A percentile compares a stretch with the other conserved stretches of the same genome.
Conservation (phyloP, 1,140 invertebrate species). For the Drosophila sturtevanti region DNA sequence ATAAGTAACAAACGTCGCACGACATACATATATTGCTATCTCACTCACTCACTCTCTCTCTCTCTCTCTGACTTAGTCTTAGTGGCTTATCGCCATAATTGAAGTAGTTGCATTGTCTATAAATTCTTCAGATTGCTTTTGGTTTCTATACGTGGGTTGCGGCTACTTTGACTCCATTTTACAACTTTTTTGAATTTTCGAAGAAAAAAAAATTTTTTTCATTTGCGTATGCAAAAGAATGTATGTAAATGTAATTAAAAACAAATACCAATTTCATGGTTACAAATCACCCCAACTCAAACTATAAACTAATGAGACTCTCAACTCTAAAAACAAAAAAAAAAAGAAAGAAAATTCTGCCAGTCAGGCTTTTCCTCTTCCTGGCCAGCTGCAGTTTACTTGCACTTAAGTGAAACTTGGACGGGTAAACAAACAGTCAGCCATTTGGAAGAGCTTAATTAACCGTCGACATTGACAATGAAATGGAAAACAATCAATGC, state of each 20-base stretch:
- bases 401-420: conserved; percentile 75
- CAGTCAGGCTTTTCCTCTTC: conserved; percentile 23
- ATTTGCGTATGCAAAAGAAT: conserved; percentile 69
- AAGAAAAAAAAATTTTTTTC: neutral
- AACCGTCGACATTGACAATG: conserved; percentile 67
- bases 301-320: conserved; percentile 42
- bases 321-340: conserved; percentile 20
- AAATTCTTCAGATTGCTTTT: conserved; percentile 54
- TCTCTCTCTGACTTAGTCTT: neutral
- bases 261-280: conserved; percentile 9
- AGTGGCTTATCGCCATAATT: conserved; percentile 71
- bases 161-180: conserved; percentile 55
- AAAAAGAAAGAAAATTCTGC: neutral
- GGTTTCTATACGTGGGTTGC: conserved; percentile 68
- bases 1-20: conserved; percentile 79
- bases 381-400: conserved; percentile 68
- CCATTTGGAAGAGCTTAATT: conserved; percentile 10
- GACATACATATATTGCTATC: conserved; percentile 63
- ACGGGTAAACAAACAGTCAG: neutral
- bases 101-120: conserved; percentile 77
- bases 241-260: conserved; percentile 66
- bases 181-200: conserved; percentile 3
- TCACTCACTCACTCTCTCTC: neutral
- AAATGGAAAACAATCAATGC: conserved; percentile 73
- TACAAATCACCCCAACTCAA: conserved; percentile 12